These are phyloP conservation scores for Pelodytes ibericus DNA, from an alignment of 2,797 vertebrate genomes.

Conservation along the genomic window DNA sequence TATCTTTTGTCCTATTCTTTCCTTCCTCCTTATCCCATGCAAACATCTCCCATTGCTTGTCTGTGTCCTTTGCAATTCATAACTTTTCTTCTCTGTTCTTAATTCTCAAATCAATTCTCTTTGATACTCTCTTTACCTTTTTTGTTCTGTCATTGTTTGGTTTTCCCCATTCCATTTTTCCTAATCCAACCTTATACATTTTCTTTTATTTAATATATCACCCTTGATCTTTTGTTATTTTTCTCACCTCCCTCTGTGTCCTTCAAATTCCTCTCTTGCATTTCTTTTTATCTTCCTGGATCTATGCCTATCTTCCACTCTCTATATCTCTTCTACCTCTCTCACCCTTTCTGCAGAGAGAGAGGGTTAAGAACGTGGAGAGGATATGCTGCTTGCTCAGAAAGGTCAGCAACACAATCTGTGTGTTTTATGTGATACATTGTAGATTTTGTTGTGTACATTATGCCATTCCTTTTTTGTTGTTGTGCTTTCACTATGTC, in stretches of 20 bases:
- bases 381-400: conserved; percentile 92
- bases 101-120: background rate
- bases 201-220: background rate
- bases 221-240: background rate
- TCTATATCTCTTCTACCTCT: conserved; percentile 23
- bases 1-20: conserved; percentile 7
- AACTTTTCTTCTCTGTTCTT: background rate
- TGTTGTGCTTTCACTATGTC: background rate
- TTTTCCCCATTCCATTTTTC: background rate
- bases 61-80: background rate
- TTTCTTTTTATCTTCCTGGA: background rate
- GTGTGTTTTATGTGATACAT: conserved; percentile 27
- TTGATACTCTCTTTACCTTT: background rate
- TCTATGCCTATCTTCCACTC: too few species aligned
- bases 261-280: background rate
- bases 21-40: background rate
- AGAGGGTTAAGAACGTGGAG: conserved; percentile 92
- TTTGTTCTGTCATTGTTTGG: background rate
- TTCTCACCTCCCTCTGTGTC: background rate
- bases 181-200: background rate
- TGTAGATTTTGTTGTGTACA: conserved; percentile 7
- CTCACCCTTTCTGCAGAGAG: conserved; percentile 75
- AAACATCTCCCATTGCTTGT: background rate
- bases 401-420: conserved; percentile 76
- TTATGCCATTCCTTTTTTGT: background rate